Conservation (phyloP, 2,888 invertebrate genomes). For the Diaperis boleti region DNA sequence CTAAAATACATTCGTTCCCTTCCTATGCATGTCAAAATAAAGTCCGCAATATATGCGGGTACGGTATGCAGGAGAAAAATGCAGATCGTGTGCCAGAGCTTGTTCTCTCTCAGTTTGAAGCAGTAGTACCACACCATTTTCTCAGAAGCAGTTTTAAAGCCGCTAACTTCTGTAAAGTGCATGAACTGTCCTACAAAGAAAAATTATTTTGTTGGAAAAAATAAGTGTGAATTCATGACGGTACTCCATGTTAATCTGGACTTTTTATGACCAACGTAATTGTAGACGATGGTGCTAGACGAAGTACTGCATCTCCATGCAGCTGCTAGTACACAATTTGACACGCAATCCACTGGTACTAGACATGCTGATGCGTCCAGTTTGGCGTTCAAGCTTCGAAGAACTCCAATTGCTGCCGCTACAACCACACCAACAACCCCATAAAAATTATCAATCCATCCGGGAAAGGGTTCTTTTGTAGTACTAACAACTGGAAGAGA, state of each 20-base stretch:
- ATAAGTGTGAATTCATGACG: slow-evolving; percentile 61
- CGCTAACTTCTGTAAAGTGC: neutral
- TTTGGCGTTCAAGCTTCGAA: too few species aligned
- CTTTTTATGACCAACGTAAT: slow-evolving; percentile 66
- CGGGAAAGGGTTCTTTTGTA: neutral
- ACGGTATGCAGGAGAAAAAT: slow-evolving; percentile 26
- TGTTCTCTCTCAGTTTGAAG: slow-evolving; percentile 12
- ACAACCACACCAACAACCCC: slow-evolving; percentile 45
- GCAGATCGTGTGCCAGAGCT: slow-evolving; percentile 4
- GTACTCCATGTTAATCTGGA: slow-evolving; percentile 78
- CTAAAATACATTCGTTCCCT: neutral
- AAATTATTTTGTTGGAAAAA: too few species aligned
- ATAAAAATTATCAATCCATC: neutral
- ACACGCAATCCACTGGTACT: too few species aligned
- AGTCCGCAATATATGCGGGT: slow-evolving; percentile 12
- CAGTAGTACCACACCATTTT: slow-evolving; percentile 13
- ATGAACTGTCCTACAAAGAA: slow-evolving; percentile 63
- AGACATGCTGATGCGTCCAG: too few species aligned
- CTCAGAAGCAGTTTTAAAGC: neutral
- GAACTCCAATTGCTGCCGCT: too few species aligned
- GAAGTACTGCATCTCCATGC: too few species aligned
- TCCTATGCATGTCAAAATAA: too few species aligned
- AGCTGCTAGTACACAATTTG: too few species aligned
- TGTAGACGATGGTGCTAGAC: slow-evolving; percentile 68
- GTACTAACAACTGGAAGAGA: slow-evolving; percentile 62